These are phyloP conservation scores for Drosophila affinis DNA, from an alignment of 2,888 invertebrate genomes.

Conservation along the genomic window DNA sequence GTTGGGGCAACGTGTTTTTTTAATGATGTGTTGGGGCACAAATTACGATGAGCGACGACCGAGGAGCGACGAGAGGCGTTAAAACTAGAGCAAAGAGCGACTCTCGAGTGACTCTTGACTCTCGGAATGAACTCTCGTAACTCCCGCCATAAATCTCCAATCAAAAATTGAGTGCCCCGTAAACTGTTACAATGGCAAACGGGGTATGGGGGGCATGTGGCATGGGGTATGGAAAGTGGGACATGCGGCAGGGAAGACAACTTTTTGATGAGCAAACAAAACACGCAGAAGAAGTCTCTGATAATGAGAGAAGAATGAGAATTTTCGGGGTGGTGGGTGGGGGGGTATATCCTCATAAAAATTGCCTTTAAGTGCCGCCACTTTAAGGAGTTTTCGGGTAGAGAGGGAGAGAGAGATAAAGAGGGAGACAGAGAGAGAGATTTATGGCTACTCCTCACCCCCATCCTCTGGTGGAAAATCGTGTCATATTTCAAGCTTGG, in stretches of 20 bases:
- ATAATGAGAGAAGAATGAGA: constrained; percentile 38
- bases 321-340: constrained; percentile 6
- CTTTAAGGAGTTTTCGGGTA: constrained; percentile 31
- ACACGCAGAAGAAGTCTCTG: constrained; percentile 33
- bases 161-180: constrained; percentile 73
- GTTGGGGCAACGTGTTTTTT: constrained; percentile 56
- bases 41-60: constrained; percentile 69
- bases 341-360: constrained; percentile 18
- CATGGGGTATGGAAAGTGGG: background rate
- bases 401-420: constrained; percentile 21
- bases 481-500: constrained; percentile 82
- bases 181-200: constrained; percentile 27
- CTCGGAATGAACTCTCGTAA: constrained; percentile 33
- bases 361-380: constrained; percentile 45
- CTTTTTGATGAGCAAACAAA: constrained; percentile 43
- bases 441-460: background rate
- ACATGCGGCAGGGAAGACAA: background rate
- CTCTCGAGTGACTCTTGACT: constrained; percentile 37
- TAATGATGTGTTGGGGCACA: constrained; percentile 69
- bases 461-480: constrained; percentile 55
- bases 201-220: background rate
- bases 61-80: constrained; percentile 73
- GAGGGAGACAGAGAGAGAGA: constrained; percentile 7
- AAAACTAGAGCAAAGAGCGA: constrained; percentile 66
- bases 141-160: constrained; percentile 65